phyloP scores from a whole-genome alignment of 2,113 vertebrate species.

The Haemorhous mexicanus region DNA sequence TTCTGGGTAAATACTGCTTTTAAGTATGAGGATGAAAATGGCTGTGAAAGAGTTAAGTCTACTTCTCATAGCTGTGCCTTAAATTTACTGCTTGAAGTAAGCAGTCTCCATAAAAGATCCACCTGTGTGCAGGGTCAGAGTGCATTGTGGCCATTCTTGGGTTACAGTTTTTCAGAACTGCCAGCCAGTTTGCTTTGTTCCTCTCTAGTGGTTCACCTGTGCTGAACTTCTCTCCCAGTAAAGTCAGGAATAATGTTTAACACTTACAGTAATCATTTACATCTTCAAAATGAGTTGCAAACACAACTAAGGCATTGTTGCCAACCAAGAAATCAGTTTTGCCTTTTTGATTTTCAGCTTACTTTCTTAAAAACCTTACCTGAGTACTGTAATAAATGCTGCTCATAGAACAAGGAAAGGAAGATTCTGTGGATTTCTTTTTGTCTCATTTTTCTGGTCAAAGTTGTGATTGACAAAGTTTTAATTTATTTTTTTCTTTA shows the following conservation, averaged over 20 bases:
- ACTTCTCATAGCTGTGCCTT: background rate
- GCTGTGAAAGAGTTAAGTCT: background rate
- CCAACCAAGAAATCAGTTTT: background rate
- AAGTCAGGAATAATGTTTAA: conserved; percentile 1
- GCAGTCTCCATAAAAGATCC: background rate
- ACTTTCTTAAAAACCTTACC: background rate
- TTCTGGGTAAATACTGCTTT: background rate
- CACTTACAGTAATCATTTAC: background rate
- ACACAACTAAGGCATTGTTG: background rate
- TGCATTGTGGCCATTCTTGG: fast-evolving
- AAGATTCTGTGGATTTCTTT: background rate
- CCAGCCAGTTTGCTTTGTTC: background rate
- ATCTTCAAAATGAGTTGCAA: background rate
- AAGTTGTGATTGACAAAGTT: conserved; percentile 15
- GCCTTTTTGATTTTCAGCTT: background rate
- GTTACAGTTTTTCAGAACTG: background rate
- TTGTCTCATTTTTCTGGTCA: background rate
- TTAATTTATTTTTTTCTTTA: background rate
- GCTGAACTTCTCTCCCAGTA: background rate
- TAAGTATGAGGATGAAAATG: background rate
- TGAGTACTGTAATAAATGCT: background rate
- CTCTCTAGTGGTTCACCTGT: background rate
- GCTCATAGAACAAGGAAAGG: background rate
- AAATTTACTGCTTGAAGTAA: background rate
- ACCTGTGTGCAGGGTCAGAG: background rate